Percentiles rank a stretch among this genome's conserved stretches.
phyloP scores from a whole-genome alignment of 2,888 invertebrate species.

The Megamerina dolium region DNA sequence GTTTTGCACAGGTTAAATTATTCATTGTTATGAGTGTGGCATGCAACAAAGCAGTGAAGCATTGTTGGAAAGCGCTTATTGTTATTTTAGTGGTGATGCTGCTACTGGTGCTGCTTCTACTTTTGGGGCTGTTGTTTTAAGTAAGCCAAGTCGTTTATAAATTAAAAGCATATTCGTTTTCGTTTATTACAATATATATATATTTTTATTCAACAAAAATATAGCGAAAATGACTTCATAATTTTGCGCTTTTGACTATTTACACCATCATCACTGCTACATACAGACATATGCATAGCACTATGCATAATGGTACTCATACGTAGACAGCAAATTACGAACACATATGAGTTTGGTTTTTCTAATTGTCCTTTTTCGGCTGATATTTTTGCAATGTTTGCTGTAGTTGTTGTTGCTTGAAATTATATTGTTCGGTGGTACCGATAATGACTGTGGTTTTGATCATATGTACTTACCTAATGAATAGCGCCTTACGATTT shows the following conservation, averaged over 20 bases:
- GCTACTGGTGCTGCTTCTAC: background rate
- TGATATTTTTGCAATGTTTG: background rate
- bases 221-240: conserved; percentile 33
- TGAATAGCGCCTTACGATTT: no score
- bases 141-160: conserved; percentile 23
- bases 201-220: no score
- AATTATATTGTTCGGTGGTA: background rate
- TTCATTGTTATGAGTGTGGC: conserved; percentile 20
- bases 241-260: conserved; percentile 27
- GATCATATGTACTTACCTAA: no score
- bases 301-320: no score
- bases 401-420: background rate
- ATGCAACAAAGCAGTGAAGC: background rate
- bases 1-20: conserved; percentile 25
- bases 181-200: no score
- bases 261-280: background rate
- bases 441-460: no score
- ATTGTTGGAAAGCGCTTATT: no score
- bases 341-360: background rate
- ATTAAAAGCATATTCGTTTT: conserved; percentile 38
- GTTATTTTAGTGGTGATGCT: background rate
- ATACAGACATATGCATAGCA: background rate
- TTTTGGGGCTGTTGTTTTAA: conserved; percentile 1
- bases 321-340: no score
- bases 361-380: background rate